Conservation (phyloP, 1,140 invertebrate genomes). For the Luehdorfia chinensis region DNA sequence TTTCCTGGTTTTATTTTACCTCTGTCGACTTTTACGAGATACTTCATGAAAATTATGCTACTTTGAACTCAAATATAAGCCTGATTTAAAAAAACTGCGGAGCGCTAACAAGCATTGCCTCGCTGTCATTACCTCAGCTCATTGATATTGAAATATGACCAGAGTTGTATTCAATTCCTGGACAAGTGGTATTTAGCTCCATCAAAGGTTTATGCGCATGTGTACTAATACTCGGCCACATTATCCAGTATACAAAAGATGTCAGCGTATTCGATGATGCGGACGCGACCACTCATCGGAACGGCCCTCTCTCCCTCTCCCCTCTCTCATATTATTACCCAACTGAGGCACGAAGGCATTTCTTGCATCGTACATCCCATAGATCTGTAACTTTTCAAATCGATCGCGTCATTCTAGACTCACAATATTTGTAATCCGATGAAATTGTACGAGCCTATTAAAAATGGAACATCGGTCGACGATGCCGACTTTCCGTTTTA, state of each 20-base stretch:
- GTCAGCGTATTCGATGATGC: slow-evolving; percentile 50
- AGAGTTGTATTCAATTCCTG: too few species aligned
- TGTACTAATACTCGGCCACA: slow-evolving; percentile 31
- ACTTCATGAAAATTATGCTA: too few species aligned
- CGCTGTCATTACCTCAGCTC: too few species aligned
- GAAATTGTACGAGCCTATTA: slow-evolving; percentile 29
- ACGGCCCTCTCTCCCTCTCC: slow-evolving; percentile 23
- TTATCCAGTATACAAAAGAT: slow-evolving; percentile 55
- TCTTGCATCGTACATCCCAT: neutral
- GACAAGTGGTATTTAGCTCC: slow-evolving; percentile 8
- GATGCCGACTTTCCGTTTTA: slow-evolving; percentile 13
- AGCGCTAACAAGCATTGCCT: too few species aligned
- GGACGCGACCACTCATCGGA: slow-evolving; percentile 48
- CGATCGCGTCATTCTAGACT: slow-evolving; percentile 19
- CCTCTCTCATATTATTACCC: slow-evolving; percentile 24
- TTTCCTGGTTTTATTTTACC: too few species aligned
- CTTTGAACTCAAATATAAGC: too few species aligned
- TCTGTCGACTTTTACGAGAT: too few species aligned
- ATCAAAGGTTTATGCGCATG: slow-evolving; percentile 18
- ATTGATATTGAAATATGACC: too few species aligned
- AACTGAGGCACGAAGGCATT: slow-evolving; percentile 14
- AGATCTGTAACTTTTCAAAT: slow-evolving; percentile 16
- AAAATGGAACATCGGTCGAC: neutral
- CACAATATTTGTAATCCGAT: slow-evolving; percentile 32
- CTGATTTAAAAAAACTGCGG: too few species aligned